A percentile compares a stretch with the other conserved stretches of the same genome.
phyloP scores from a whole-genome alignment of 2,113 vertebrate genomes.

The Notechis scutatus region DNA sequence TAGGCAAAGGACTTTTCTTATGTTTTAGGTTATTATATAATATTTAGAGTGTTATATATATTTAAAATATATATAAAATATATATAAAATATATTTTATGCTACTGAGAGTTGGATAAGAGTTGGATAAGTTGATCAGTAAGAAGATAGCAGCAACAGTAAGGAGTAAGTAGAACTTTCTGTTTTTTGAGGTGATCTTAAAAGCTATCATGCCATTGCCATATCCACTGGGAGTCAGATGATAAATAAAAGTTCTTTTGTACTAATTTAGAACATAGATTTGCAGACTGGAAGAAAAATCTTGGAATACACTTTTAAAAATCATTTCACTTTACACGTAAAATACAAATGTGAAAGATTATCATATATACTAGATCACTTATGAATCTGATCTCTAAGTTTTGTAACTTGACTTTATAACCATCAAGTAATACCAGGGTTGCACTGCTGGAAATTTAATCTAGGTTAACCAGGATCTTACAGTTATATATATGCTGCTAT shows the following conservation, averaged over 20 bases:
- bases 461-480: background rate
- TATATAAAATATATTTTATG: background rate
- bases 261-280: background rate
- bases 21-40: background rate
- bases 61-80: background rate
- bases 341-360: background rate
- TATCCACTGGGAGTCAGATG: background rate
- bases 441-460: background rate
- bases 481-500: background rate
- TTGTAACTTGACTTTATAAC: background rate
- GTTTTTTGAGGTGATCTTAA: background rate
- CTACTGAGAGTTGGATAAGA: background rate
- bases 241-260: background rate
- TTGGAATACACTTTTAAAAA: background rate
- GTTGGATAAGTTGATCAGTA: background rate
- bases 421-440: background rate
- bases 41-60: background rate
- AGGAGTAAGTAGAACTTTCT: background rate
- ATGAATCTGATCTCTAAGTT: background rate
- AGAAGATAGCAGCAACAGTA: background rate
- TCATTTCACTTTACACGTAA: background rate
- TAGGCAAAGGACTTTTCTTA: background rate
- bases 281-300: background rate
- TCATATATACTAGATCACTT: background rate
- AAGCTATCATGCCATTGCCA: background rate